phyloP scores from a whole-genome alignment of 2,113 vertebrate species.

The Furnarius figulus region DNA sequence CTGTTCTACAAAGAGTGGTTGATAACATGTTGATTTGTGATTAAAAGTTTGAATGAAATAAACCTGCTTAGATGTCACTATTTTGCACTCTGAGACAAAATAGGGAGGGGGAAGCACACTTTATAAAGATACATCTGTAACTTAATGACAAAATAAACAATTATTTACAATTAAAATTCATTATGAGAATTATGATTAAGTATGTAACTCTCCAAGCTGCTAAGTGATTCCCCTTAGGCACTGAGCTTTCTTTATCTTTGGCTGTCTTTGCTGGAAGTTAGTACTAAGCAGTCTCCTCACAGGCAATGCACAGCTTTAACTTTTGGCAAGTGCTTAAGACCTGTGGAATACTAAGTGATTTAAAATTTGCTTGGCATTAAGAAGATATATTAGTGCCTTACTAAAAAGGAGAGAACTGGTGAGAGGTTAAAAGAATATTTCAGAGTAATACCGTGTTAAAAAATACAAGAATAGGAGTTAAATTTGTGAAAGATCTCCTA shows the following conservation, averaged over 20 bases:
- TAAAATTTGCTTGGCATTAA: neutral
- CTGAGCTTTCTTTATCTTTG: neutral
- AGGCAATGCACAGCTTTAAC: neutral
- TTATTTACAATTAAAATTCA: neutral
- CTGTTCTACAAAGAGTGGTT: neutral
- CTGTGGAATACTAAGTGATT: neutral
- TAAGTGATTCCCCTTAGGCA: neutral
- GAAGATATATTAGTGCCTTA: neutral
- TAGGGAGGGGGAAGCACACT: neutral
- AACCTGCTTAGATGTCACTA: neutral
- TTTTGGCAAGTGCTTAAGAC: neutral
- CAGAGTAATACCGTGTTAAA: neutral
- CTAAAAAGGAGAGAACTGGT: neutral
- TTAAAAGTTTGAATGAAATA: neutral
- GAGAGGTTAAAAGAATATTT: neutral
- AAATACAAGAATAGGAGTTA: neutral
- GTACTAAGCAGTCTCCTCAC: neutral
- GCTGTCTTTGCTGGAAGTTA: neutral
- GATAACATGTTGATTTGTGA: fast-evolving
- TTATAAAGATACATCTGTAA: neutral
- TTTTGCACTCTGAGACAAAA: neutral
- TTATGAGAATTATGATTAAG: neutral
- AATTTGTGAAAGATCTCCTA: neutral
- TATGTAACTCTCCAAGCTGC: neutral
- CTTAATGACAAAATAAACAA: neutral